Conservation (phyloP, 2,113 vertebrate genomes). For the Telmatochromis brachygnathus region DNA sequence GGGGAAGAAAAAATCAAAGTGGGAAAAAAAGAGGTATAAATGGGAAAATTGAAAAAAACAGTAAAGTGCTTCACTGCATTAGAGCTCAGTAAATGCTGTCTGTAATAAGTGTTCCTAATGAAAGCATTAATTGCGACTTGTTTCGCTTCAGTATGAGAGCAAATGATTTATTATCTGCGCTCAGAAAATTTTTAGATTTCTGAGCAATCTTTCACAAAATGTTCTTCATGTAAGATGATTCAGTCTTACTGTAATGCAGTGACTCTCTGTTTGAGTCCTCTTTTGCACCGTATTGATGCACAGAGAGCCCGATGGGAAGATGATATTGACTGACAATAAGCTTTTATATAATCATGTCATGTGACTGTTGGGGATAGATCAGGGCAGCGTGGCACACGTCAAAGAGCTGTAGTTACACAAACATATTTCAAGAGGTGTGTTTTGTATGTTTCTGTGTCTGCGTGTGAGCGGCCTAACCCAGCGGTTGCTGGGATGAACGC, state of each 20-base stretch:
- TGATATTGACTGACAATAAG: constrained; percentile 10
- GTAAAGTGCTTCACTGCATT: neutral
- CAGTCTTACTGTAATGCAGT: neutral
- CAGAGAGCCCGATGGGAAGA: neutral
- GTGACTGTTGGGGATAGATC: neutral
- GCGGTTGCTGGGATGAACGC: neutral
- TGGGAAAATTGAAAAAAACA: neutral
- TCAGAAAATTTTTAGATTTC: neutral
- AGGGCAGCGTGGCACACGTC: neutral
- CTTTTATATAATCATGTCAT: constrained; percentile 14
- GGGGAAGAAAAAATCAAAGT: neutral
- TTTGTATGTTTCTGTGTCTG: neutral
- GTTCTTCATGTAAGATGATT: neutral
- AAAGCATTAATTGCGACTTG: neutral
- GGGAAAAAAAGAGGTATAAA: neutral
- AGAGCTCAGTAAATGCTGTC: neutral
- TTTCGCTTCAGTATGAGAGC: neutral
- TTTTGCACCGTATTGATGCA: neutral
- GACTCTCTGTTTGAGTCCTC: neutral
- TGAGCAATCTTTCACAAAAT: neutral
- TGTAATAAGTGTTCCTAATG: neutral
- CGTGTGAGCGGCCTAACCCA: neutral
- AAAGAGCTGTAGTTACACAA: neutral
- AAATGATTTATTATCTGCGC: neutral
- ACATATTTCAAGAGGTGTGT: neutral